Base-by-base conservation (phyloP, 2,113 vertebrate genomes). In the Clinocottus analis region DNA sequence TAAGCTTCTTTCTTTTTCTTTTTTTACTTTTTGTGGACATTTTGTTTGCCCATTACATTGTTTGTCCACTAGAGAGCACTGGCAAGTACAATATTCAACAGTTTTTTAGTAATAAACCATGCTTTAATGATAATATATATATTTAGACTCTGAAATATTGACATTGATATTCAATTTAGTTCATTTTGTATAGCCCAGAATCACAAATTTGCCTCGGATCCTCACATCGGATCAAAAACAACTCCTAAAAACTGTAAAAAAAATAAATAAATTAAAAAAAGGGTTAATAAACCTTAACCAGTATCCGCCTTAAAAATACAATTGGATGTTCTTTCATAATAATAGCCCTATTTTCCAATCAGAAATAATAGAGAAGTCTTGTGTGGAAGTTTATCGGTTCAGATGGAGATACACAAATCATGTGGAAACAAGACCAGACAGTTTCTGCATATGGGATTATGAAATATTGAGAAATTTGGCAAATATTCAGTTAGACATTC, bases 401-500 rank as follows among this genome's bases (percentile, higher is more conserved):
- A 39, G 33, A 31, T 17, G 1, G 13, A n/a, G n/a, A 8, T 23
- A 19, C 68, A 56, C n/a, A 61, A 9, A 12, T 27, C 14, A 23
- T 9, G 13, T n/a, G 43, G 29, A 64, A 73, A 64, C 74, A 19
- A 71, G 67, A 72, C 35, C n/a, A 60, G 61, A 53, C 16, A 19
- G 75, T 71, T 78, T 65, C 11, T 71, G 31, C 29, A 21, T 41
- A 1, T 13, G 33, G 31, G 69, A 49, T 70, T 11, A 62, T 78
- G 39, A 84, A 79, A 61, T 72, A 66, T 60, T 56, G 14, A 65
- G 25, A 45, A 19, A 79, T 37, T 49, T 31, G 21, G 61, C 35
- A 61, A 75, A 66, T 12, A 25, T 2, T 1, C 53, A 25, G 66
- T 69, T 56, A n/a, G 35, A 77, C 74, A 84, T 82, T 75, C 69